Evolutionary conservation across 2,113 vertebrate species (phyloP).

Genomic region (Gasterosteus aculeatus): DNA sequence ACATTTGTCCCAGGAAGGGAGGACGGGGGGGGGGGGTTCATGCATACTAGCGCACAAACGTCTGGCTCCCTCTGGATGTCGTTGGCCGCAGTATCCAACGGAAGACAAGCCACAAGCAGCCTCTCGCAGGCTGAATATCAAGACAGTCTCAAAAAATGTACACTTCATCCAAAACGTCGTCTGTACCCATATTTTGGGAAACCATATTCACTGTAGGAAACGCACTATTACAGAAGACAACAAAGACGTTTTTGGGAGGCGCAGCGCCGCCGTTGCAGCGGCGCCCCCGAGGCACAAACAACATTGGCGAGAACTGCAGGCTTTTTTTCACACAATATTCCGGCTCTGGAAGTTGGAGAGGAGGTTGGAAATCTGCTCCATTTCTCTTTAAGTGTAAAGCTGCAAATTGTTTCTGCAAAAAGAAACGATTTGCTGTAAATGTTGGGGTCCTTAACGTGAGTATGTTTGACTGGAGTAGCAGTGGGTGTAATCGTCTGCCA

Average conservation of each 20-base stretch:
- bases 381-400: neutral
- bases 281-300: neutral
- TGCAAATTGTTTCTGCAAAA: neutral
- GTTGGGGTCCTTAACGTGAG: neutral
- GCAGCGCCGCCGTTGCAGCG: neutral
- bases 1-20: neutral
- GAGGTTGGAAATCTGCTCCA: neutral
- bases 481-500: conserved; percentile 3
- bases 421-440: neutral
- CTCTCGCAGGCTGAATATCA: neutral
- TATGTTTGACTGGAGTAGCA: conserved; percentile 10
- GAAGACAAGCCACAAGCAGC: neutral
- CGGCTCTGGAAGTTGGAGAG: neutral
- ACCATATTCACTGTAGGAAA: neutral
- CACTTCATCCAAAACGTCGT: neutral
- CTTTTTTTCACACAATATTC: neutral
- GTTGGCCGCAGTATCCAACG: neutral
- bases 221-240: neutral
- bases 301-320: neutral
- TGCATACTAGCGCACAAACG: neutral
- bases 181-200: neutral
- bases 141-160: neutral
- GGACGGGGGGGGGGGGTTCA: neutral
- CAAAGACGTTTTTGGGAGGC: neutral
- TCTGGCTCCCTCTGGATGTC: neutral